phyloP scores from a whole-genome alignment of 1,140 invertebrate species.

The Caenorhabditis latens region DNA sequence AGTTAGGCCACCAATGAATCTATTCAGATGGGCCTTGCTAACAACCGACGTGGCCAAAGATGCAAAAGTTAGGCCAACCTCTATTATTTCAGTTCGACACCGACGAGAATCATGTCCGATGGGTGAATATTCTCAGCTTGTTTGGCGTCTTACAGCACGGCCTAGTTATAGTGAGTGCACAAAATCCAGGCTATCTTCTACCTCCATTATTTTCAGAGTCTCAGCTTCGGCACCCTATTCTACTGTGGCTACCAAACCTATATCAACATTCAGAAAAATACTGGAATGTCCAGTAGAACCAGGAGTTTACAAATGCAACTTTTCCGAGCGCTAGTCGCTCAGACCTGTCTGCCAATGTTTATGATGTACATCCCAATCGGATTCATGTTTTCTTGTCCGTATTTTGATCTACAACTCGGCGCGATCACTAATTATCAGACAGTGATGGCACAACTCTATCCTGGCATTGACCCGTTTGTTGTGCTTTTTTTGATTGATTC shows the following conservation, averaged over 20 bases:
- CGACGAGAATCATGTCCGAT: slow-evolving; percentile 6
- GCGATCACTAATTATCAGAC: slow-evolving; percentile 29
- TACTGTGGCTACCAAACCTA: slow-evolving; percentile 1
- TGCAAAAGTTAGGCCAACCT: background rate
- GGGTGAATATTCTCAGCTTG: background rate
- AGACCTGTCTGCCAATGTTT: slow-evolving; percentile 20
- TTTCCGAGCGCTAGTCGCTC: slow-evolving; percentile 2
- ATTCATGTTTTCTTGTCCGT: slow-evolving; percentile 30
- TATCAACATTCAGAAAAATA: background rate
- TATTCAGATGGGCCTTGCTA: too few relatives aligned
- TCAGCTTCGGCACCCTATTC: background rate
- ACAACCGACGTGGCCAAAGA: too few relatives aligned
- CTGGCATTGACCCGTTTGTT: slow-evolving; percentile 21
- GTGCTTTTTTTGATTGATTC: slow-evolving; percentile 1
- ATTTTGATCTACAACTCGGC: slow-evolving; percentile 8
- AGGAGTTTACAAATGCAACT: slow-evolving; percentile 3
- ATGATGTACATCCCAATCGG: slow-evolving; percentile 35
- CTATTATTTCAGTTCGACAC: slow-evolving; percentile 12
- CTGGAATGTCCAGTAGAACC: slow-evolving; percentile 6
- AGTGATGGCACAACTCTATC: background rate
- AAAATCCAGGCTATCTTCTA: too few relatives aligned
- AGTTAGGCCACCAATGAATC: background rate
- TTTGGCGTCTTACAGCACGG: slow-evolving; percentile 10
- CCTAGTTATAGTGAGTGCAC: background rate
- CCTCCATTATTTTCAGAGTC: too few relatives aligned